Evolutionary conservation across 2,888 invertebrate species (phyloP).

Genomic region (Scelioninae gen. 1): DNA sequence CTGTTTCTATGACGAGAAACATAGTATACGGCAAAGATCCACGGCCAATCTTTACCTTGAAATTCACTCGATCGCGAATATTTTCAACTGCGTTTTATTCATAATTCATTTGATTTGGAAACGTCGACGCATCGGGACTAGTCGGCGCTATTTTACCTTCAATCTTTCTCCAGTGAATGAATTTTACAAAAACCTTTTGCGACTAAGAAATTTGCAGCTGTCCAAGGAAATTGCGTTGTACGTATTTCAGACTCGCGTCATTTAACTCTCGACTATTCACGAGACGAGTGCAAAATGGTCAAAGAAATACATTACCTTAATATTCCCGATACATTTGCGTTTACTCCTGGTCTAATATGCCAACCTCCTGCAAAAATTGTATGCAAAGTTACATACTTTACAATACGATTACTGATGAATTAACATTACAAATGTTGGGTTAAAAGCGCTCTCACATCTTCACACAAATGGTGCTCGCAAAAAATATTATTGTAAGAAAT

Average conservation of each 20-base stretch:
- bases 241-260: constrained; percentile 62
- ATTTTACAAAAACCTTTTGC: constrained; percentile 63
- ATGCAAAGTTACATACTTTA: constrained; percentile 57
- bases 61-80: constrained; percentile 67
- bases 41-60: constrained; percentile 56
- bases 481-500: constrained; percentile 43
- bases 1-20: constrained; percentile 49
- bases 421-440: constrained; percentile 54
- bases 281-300: constrained; percentile 48
- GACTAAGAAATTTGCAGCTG: constrained; percentile 66
- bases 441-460: constrained; percentile 20
- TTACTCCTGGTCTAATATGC: not conserved
- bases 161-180: constrained; percentile 57
- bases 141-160: constrained; percentile 59
- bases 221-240: constrained; percentile 52
- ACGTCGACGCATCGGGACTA: constrained; percentile 52
- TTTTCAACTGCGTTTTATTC: constrained; percentile 67
- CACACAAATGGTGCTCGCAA: constrained; percentile 33
- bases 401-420: constrained; percentile 50
- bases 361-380: constrained; percentile 25
- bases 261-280: constrained; percentile 61
- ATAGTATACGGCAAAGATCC: constrained; percentile 25
- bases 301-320: constrained; percentile 59
- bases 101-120: constrained; percentile 68
- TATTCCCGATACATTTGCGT: constrained; percentile 44